phyloP scores from a whole-genome alignment of 1,140 invertebrate species.

The Eubasilissa regina region DNA sequence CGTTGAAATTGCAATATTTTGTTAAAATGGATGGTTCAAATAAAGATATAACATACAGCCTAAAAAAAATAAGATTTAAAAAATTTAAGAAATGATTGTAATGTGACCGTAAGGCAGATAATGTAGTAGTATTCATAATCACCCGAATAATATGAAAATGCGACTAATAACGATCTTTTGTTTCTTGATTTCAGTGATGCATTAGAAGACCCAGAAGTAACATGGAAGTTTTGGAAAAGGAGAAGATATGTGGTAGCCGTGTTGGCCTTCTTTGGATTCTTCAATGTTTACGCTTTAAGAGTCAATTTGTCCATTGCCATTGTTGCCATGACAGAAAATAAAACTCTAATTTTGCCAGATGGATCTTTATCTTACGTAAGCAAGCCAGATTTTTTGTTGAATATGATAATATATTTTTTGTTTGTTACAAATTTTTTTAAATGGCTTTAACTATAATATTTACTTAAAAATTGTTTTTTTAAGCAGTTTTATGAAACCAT shows the following conservation, averaged over 20 bases:
- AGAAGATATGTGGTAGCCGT: conserved; percentile 82
- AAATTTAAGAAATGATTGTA: too few relatives aligned
- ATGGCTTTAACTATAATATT: neutral
- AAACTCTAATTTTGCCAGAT: conserved; percentile 73
- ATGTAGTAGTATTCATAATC: too few relatives aligned
- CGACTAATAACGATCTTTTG: too few relatives aligned
- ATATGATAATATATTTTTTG: neutral
- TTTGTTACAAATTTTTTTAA: neutral
- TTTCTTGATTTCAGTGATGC: conserved; percentile 67
- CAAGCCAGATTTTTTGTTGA: conserved; percentile 31
- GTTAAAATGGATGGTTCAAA: too few relatives aligned
- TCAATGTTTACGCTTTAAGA: conserved; percentile 88
- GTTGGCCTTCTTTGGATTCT: conserved; percentile 90
- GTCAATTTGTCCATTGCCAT: conserved; percentile 93
- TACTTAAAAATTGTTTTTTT: too few relatives aligned
- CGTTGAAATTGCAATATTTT: too few relatives aligned
- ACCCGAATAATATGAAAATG: too few relatives aligned
- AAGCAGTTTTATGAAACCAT: neutral
- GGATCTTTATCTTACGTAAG: conserved; percentile 73
- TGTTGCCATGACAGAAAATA: conserved; percentile 87
- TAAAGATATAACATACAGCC: too few relatives aligned
- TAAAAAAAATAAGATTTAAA: too few relatives aligned
- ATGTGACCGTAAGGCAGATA: too few relatives aligned
- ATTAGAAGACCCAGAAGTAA: conserved; percentile 68
- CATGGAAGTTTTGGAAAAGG: conserved; percentile 81